Base-by-base conservation (phyloP, 2,888 invertebrate genomes). In the Watsonalla cultraria region DNA sequence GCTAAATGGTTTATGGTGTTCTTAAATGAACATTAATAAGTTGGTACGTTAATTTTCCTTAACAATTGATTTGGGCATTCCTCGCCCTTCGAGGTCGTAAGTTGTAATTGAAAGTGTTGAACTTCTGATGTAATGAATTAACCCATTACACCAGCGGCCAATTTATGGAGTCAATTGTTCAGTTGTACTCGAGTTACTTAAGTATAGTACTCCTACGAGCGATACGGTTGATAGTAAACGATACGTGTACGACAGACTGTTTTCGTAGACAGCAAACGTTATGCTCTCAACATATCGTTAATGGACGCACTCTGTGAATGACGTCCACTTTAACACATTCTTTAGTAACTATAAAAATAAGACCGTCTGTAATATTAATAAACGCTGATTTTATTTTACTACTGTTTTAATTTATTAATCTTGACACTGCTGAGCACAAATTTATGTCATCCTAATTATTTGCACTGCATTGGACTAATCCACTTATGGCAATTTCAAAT, bases 41-140 rank as follows among this genome's bases (percentile, higher is more conserved):
- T 4, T 24, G 24, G 24, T 24, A 24, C 4, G 24, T 4, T 24
- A 9, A 6, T 8, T 8, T 37, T 37, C 37, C 9, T 37, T 6
- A 37, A 37, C 37, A 37, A 37, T 8, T 24, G 24, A 24, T 24
- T 24, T 8, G 37, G 37, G 14, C 49, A 37, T 49, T 37, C 47
- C 51, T 51, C 11, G 51, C 57, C 62, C 60, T 62, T 59, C 54
- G 62, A 71, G 63, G 66, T 68, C 65, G 39, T 13, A 7, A 37
- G 13, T 35, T 15, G 56, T 73, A 75, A 84, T 82, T 84, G 79
- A 82, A 84, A 80, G 76, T 80, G 76, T 74, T 80, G 81, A 85
- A 80, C 84, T 79, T 68, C 81, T 88, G 87, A 88, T 77, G 88
- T 83, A 87, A 87, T 72, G 70, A 67, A 66, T 66, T 74, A 80